Conservation (phyloP, 2,797 vertebrate species). For the Notolabrus celidotus region DNA sequence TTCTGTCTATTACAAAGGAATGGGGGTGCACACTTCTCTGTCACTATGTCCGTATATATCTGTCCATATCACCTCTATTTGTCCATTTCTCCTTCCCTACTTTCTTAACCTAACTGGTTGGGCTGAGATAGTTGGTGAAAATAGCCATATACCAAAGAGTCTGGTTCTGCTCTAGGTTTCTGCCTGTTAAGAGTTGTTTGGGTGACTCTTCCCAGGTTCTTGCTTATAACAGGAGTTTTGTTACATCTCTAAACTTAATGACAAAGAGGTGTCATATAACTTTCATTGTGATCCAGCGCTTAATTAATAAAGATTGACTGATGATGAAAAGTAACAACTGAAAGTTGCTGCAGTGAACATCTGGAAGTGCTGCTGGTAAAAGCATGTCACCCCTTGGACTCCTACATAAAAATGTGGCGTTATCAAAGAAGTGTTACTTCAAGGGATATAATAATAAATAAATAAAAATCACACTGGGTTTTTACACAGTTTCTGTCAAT, state of each 20-base stretch:
- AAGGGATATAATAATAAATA: not conserved
- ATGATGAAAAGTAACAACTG: too few species aligned
- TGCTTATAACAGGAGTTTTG: too few species aligned
- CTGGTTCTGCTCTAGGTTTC: not conserved
- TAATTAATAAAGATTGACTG: too few species aligned
- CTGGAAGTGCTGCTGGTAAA: constrained; percentile 13
- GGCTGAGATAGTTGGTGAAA: too few species aligned
- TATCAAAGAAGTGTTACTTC: constrained; percentile 35
- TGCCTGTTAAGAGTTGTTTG: too few species aligned
- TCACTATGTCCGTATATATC: not conserved
- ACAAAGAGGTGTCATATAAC: too few species aligned
- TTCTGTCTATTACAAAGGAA: too few species aligned
- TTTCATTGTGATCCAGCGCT: too few species aligned
- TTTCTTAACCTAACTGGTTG: not conserved
- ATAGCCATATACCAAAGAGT: not conserved
- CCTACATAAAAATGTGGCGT: constrained; percentile 15
- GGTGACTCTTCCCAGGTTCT: too few species aligned
- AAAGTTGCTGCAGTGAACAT: constrained; percentile 13
- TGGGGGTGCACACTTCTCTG: not conserved
- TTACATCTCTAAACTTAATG: too few species aligned
- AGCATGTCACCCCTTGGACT: constrained; percentile 17
- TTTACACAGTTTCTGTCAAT: constrained; percentile 31
- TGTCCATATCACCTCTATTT: not conserved
- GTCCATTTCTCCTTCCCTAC: not conserved
- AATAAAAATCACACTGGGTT: not conserved